Conservation (phyloP, 2,888 invertebrate genomes). For the Drosophila limbata region DNA sequence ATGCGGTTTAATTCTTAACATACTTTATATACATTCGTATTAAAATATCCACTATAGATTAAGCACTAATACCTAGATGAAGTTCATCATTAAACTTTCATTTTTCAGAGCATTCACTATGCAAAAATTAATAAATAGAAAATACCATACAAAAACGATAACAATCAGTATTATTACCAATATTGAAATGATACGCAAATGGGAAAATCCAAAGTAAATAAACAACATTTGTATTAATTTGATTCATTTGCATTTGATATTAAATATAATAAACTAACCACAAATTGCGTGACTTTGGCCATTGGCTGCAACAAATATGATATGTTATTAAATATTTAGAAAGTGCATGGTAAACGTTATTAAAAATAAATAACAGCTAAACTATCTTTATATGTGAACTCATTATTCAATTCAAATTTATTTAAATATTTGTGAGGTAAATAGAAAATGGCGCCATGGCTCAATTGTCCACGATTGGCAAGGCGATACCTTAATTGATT, state of each 20-base stretch:
- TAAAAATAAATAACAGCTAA: slow-evolving; percentile 3
- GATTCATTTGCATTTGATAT: slow-evolving; percentile 8
- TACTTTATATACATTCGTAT: too few relatives aligned
- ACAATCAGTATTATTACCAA: not conserved
- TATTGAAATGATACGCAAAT: slow-evolving; percentile 21
- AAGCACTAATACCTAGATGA: not conserved
- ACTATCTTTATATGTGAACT: slow-evolving; percentile 17
- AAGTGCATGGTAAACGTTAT: slow-evolving; percentile 8
- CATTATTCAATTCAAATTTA: not conserved
- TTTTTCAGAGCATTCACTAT: not conserved
- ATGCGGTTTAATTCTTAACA: too few relatives aligned
- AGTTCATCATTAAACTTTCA: not conserved
- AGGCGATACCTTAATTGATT: slow-evolving; percentile 30
- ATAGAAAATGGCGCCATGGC: slow-evolving; percentile 1
- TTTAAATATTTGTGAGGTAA: slow-evolving; percentile 6
- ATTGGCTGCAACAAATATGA: slow-evolving; percentile 20
- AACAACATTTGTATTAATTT: not conserved
- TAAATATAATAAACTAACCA: slow-evolving; percentile 32
- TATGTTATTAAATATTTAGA: slow-evolving; percentile 34
- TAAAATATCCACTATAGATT: too few relatives aligned
- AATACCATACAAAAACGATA: not conserved
- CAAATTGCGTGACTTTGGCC: slow-evolving; percentile 36
- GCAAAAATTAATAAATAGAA: too few relatives aligned
- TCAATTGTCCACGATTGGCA: slow-evolving; percentile 5
- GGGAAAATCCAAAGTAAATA: slow-evolving; percentile 8